phyloP scores from a whole-genome alignment of 53 echinoderm and acorn worm genomes.

The Stichopus horrens region DNA sequence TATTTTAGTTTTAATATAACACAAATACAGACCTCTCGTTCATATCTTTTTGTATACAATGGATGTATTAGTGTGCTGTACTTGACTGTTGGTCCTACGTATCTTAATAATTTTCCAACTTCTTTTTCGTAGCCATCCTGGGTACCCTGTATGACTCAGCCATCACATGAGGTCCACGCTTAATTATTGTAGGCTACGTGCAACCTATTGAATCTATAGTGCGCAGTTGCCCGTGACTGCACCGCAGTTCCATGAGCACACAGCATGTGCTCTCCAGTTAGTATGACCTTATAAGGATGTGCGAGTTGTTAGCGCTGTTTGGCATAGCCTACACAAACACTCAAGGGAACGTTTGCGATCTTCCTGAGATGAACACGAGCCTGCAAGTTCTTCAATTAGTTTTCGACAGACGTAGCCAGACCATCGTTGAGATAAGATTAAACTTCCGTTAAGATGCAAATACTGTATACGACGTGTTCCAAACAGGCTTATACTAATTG shows the following conservation, averaged over 20 bases:
- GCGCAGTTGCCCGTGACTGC: background rate
- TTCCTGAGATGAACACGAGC: background rate
- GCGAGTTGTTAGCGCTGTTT: constrained; percentile 23
- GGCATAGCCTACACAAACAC: constrained; percentile 32
- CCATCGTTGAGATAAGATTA: constrained; percentile 3
- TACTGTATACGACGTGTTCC: too few relatives aligned
- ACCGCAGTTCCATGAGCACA: background rate
- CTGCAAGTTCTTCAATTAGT: constrained; percentile 9
- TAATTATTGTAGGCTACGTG: too few relatives aligned
- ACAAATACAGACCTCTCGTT: too few relatives aligned
- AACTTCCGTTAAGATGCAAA: background rate
- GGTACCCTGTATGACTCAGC: background rate
- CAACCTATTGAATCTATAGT: background rate
- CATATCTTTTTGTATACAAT: too few relatives aligned
- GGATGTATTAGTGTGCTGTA: too few relatives aligned
- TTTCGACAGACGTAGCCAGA: background rate
- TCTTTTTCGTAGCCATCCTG: too few relatives aligned
- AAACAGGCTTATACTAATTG: too few relatives aligned
- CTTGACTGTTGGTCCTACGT: too few relatives aligned
- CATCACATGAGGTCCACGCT: background rate
- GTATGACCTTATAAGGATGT: constrained; percentile 32
- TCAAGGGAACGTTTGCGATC: constrained; percentile 22
- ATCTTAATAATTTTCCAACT: too few relatives aligned
- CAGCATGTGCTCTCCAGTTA: constrained; percentile 12
- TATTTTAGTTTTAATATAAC: too few relatives aligned